Evolutionary conservation across 2,888 invertebrate genomes (phyloP), one percentile per base, ranked within the genome.

Genomic region (Drosophila anomalata): DNA sequence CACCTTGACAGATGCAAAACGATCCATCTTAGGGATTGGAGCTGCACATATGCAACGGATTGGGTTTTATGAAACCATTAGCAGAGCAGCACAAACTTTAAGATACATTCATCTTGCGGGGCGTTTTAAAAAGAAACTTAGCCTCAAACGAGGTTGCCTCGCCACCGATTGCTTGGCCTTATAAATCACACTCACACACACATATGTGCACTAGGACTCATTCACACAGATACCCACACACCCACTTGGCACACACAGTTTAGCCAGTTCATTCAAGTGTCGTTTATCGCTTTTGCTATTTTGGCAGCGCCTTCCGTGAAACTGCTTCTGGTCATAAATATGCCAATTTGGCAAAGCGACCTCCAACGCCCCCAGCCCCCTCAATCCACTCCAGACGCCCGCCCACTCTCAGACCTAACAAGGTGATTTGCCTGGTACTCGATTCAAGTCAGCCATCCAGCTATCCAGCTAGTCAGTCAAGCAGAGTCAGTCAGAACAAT

Each of bases 181-280:
- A 75, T 74, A 73, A 72, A 67, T 74, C 74, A 73, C 74, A 42
- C 52, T 24, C 56, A 50, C 51, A 51, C 56, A 24, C 33, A 36
- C 41, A 52, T 26, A 24, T 36, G 4, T n/a, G 8, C 24, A 24
- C 39, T 39, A 52, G 39, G 12, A 14, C 31, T 24, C 33, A 29
- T 9, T 42, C 50, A 50, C 50, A 50, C 50, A 50, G 24, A 48
- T 11, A 31, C 48, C 5, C 29, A 31, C 17, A 42, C 50, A 11
- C 50, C n/a, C 51, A 44, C 71, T 39, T n/a, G n/a, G 63, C 58
- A 52, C 14, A 36, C 59, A 58, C 33, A 41, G 68, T 53, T 67
- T 68, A 65, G 65, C 70, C 78, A 87, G 76, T 87, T 87, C 80
- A 80, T 87, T 77, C 71, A 87, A 82, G 82, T 88, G 82, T 82